Base-by-base conservation (phyloP, 1,140 invertebrate species). In the Diplogasteroides magnus region DNA sequence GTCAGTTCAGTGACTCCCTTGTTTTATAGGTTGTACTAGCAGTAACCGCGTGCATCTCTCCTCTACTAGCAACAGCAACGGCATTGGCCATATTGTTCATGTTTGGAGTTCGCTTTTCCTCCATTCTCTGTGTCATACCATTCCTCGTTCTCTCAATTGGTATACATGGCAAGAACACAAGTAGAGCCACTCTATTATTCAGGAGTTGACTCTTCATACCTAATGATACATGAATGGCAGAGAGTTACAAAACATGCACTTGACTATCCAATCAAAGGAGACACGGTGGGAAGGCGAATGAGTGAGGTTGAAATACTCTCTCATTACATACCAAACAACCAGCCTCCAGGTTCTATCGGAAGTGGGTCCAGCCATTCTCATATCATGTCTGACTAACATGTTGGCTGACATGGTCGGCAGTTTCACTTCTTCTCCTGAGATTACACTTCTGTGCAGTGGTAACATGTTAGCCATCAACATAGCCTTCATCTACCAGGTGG, bases 191-290 rank as follows among this genome's bases (percentile, higher is more conserved):
- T n/a, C n/a, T n/a, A n/a, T n/a, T n/a, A n/a, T n/a, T 60, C 23
- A 71, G 64, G 77, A 29, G 81, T 81, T 15, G 79, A 81, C 64
- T 74, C 71, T 31, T 78, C 78, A 13, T 81, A 81, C 66, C 62
- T 81, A 37, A 81, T 81, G 79, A 83, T 83, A 61, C 79, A 81
- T 37, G 80, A 82, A 75, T 83, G 81, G 79, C 79, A 81, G 69
- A 32, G 80, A 55, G 81, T 81, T n/a, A 77, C 73, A 26, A 80
- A 81, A 55, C 79, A 83, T 55, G 80, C 72, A 64, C 65, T 79
- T 3, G 77, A 82, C 60, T 67, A 72, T 1, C 79, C 79, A 13
- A 72, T 48, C 27, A 72, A 79, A 15, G 81, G 74, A 63, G 76
- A 81, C 56, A 74, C 67, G 55, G 81, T 82, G 14, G 79, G 80